phyloP scores from a whole-genome alignment of 2,797 vertebrate genomes.

The Coregonus ussuriensis region DNA sequence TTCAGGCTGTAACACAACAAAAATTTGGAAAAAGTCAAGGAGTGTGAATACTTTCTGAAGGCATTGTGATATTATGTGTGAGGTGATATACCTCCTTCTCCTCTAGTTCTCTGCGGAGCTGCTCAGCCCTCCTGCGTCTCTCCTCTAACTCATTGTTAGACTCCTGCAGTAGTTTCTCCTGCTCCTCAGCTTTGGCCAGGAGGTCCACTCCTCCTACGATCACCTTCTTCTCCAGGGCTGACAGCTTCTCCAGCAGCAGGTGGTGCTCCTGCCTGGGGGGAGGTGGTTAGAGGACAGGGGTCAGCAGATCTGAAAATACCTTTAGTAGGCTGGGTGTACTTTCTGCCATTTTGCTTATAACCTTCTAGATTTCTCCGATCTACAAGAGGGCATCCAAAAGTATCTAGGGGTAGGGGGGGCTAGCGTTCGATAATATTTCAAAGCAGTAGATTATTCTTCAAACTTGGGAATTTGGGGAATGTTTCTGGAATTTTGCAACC shows the following conservation, averaged over 20 bases:
- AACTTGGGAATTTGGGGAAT: too few relatives aligned
- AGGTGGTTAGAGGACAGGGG: background rate
- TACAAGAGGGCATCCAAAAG: too few relatives aligned
- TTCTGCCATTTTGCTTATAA: too few relatives aligned
- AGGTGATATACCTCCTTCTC: conserved; percentile 88
- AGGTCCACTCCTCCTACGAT: conserved; percentile 98
- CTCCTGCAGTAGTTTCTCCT: conserved; percentile 95
- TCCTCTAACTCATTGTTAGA: conserved; percentile 98
- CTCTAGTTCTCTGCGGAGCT: conserved; percentile 93
- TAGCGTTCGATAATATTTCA: background rate
- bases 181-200: conserved; percentile 97
- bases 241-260: conserved; percentile 90
- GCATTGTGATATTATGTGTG: background rate
- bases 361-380: too few relatives aligned
- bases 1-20: too few relatives aligned
- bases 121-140: conserved; percentile 90
- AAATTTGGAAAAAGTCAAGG: background rate
- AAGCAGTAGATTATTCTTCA: too few relatives aligned
- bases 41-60: background rate
- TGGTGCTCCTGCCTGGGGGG: conserved; percentile 91
- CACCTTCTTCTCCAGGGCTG: conserved; percentile 94
- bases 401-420: too few relatives aligned
- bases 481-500: too few relatives aligned
- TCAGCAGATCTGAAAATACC: too few relatives aligned
- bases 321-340: too few relatives aligned